Evolutionary conservation across 92 coral and sea anemone species (phyloP).

Genomic region (Phenganax stokvisi): DNA sequence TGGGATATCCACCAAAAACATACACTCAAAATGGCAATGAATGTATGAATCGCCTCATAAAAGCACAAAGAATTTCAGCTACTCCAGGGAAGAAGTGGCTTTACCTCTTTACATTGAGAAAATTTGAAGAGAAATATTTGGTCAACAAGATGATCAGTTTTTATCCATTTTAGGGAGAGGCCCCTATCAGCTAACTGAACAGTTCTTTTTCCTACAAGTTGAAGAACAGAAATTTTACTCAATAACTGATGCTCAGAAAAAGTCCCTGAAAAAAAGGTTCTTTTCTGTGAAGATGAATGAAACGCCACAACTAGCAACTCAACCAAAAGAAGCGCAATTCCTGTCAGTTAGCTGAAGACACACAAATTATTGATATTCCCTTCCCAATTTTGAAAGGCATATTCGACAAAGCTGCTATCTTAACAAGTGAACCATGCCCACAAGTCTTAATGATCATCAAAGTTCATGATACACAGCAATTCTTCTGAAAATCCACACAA

Average conservation of each 20-base stretch:
- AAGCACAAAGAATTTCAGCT: slow-evolving; percentile 42
- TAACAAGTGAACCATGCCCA: slow-evolving; percentile 39
- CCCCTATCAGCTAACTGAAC: slow-evolving; percentile 41
- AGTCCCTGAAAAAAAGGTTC: slow-evolving; percentile 45
- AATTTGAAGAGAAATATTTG: slow-evolving; percentile 38
- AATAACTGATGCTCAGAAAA: slow-evolving; percentile 51
- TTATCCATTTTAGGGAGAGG: slow-evolving; percentile 61
- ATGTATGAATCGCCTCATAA: slow-evolving; percentile 32
- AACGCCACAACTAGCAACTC: slow-evolving; percentile 25
- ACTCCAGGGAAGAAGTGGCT: slow-evolving; percentile 33
- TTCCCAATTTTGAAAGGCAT: slow-evolving; percentile 46
- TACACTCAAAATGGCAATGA: slow-evolving; percentile 51
- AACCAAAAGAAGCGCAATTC: neutral
- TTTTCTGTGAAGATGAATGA: slow-evolving; percentile 44
- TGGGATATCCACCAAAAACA: slow-evolving; percentile 53
- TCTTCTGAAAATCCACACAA: slow-evolving; percentile 38
- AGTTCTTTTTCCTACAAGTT: slow-evolving; percentile 42
- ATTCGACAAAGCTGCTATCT: slow-evolving; percentile 41
- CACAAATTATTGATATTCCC: slow-evolving; percentile 46
- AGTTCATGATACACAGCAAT: slow-evolving; percentile 26
- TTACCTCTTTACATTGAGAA: slow-evolving; percentile 44
- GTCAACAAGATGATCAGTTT: slow-evolving; percentile 56
- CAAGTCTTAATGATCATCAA: slow-evolving; percentile 17
- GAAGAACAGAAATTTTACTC: slow-evolving; percentile 51
- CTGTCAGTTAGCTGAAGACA: slow-evolving; percentile 46